These are phyloP conservation scores for Oreohelix idahoensis DNA, from an alignment of 1,140 invertebrate genomes.

Conservation along the genomic window DNA sequence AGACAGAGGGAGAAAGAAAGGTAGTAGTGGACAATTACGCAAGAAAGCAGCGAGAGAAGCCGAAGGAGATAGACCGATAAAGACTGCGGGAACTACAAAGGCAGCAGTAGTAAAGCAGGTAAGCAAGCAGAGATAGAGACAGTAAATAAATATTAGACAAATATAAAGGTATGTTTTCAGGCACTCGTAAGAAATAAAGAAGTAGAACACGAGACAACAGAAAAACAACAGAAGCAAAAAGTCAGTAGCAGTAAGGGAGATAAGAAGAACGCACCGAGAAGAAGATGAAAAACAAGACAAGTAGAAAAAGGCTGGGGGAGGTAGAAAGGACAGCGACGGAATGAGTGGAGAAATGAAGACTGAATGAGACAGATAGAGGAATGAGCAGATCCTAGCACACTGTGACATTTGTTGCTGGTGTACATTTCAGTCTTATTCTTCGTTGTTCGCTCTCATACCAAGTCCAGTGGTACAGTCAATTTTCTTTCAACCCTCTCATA, in stretches of 20 bases:
- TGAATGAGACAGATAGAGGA: not conserved
- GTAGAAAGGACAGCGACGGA: not conserved
- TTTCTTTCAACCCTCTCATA: no score
- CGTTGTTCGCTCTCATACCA: no score
- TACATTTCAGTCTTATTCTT: no score
- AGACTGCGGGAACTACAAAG: not conserved
- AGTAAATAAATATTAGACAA: not conserved
- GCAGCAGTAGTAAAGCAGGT: not conserved
- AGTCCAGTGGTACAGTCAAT: no score
- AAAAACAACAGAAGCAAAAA: not conserved
- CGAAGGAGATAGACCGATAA: not conserved
- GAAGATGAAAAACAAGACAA: no score
- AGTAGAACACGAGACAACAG: no score
- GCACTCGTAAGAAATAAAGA: no score
- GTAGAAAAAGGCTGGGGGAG: not conserved
- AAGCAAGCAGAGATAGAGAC: constrained; percentile 1
- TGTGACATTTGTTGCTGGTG: no score
- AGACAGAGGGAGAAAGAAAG: not conserved
- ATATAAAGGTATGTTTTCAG: no score
- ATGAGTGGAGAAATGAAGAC: not conserved
- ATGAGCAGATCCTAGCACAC: no score
- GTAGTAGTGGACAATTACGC: not conserved
- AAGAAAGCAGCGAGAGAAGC: not conserved
- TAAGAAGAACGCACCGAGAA: no score
- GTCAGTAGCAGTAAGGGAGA: no score